phyloP scores from a whole-genome alignment of 1,140 invertebrate genomes.

The Psilanteris sp. region DNA sequence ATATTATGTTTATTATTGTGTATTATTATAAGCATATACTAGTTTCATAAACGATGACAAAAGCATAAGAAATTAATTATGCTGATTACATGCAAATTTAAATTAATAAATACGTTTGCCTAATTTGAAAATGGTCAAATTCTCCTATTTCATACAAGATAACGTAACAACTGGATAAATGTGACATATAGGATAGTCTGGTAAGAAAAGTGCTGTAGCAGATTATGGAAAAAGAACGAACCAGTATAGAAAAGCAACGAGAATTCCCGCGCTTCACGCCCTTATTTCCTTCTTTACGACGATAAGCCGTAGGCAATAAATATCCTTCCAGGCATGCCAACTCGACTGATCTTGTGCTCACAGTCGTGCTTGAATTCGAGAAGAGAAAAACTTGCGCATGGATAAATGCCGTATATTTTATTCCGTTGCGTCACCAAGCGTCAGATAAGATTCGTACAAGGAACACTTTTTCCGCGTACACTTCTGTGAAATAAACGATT shows the following conservation, averaged over 20 bases:
- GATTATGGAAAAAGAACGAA: slow-evolving; percentile 51
- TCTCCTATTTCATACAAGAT: slow-evolving; percentile 28
- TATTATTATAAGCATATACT: no score
- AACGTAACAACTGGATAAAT: slow-evolving; percentile 26
- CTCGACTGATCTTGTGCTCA: slow-evolving; percentile 47
- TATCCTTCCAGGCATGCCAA: slow-evolving; percentile 57
- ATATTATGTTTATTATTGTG: no score
- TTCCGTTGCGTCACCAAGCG: slow-evolving; percentile 47
- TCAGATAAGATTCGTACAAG: slow-evolving; percentile 54
- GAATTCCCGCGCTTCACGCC: slow-evolving; percentile 55
- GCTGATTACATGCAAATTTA: no score
- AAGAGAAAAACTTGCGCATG: slow-evolving; percentile 60
- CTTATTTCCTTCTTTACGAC: slow-evolving; percentile 55
- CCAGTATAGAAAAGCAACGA: slow-evolving; percentile 32
- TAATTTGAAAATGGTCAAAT: slow-evolving; percentile 39
- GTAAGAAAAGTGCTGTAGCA: slow-evolving; percentile 44
- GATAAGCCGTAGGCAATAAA: slow-evolving; percentile 63
- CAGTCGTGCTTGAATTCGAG: slow-evolving; percentile 56
- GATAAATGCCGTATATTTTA: slow-evolving; percentile 63
- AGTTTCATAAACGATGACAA: no score
- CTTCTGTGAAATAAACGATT: slow-evolving; percentile 38
- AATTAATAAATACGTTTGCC: background rate
- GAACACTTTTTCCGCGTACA: slow-evolving; percentile 25
- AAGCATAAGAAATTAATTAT: no score
- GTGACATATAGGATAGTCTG: slow-evolving; percentile 21